Percentiles rank a stretch among this genome's conserved stretches.
Conservation (phyloP, 2,113 vertebrate genomes). For the Andinoacara biseriatus region DNA sequence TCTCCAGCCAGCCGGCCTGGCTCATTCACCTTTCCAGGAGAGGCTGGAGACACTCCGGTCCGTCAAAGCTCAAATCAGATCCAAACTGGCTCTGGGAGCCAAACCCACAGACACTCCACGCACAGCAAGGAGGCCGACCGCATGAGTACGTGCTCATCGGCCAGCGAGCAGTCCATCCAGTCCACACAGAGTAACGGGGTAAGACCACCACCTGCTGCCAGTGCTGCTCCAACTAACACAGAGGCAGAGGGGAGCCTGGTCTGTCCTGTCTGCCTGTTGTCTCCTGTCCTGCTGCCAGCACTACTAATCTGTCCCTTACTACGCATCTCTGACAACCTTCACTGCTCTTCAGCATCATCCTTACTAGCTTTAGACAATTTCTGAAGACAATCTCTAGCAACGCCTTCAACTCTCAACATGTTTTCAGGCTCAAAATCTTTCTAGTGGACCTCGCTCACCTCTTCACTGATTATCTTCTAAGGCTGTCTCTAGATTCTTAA, state of each 20-base stretch:
- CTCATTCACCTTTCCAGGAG: conserved; percentile 96
- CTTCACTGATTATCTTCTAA: conserved; percentile 31
- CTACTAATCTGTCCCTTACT: conserved; percentile 74
- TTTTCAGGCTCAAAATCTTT: conserved; percentile 38
- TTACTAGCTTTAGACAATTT: conserved; percentile 35
- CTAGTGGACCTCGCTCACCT: conserved; percentile 37
- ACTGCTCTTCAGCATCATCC: conserved; percentile 54
- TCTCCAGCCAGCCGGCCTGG: conserved; percentile 95
- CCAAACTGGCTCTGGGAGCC: conserved; percentile 65
- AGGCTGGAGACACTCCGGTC: conserved; percentile 85
- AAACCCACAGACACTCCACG: conserved; percentile 90
- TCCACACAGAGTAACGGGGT: conserved; percentile 99
- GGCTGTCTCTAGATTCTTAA: conserved; percentile 43
- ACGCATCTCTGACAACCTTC: conserved; percentile 58
- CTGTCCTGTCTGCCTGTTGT: conserved; percentile 58
- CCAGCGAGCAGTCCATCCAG: conserved; percentile 98
- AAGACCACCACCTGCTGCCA: conserved; percentile 91
- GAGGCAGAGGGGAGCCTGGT: conserved; percentile 44
- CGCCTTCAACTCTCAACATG: conserved; percentile 12
- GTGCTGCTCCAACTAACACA: conserved; percentile 83
- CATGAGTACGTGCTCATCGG: conserved; percentile 98
- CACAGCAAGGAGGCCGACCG: conserved; percentile 99
- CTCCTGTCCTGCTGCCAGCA: conserved; percentile 61
- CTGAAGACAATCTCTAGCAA: conserved; percentile 35
- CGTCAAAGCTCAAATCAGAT: conserved; percentile 80